phyloP scores from a whole-genome alignment of 1,140 invertebrate species.

The Drosophila sp. region DNA sequence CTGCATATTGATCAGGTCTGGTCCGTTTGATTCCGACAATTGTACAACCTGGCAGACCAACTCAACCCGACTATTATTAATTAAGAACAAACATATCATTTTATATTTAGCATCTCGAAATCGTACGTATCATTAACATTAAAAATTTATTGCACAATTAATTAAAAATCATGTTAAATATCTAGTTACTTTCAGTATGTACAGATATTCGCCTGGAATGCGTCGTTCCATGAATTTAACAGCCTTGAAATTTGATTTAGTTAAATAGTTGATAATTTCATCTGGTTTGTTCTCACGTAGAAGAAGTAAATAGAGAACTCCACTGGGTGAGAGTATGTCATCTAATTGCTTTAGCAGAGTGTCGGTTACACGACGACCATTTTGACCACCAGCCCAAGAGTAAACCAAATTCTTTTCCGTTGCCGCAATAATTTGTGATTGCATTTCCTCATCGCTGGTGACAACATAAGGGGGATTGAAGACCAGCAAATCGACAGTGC shows the following conservation, averaged over 20 bases:
- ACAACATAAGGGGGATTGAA: constrained; percentile 99
- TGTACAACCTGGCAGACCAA: no score
- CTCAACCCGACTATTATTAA: no score
- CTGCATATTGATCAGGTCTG: no score
- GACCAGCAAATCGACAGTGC: constrained; percentile 92
- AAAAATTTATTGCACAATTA: constrained; percentile 32
- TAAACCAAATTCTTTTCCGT: constrained; percentile 84
- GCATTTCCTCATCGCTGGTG: constrained; percentile 87
- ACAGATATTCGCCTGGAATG: constrained; percentile 84
- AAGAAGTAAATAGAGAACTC: constrained; percentile 93
- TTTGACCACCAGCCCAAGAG: constrained; percentile 93
- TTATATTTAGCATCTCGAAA: no score
- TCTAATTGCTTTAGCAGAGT: constrained; percentile 88
- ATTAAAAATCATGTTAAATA: constrained; percentile 27
- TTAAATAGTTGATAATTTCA: constrained; percentile 88
- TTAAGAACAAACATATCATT: no score
- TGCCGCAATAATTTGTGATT: constrained; percentile 27
- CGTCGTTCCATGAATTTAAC: constrained; percentile 87
- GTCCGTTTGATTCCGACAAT: no score
- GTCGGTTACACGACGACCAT: constrained; percentile 92
- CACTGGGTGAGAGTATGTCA: constrained; percentile 87
- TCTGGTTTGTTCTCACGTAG: constrained; percentile 93
- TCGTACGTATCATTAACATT: no score
- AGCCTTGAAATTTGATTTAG: constrained; percentile 85
- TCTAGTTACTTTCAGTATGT: constrained; percentile 83